Evolutionary conservation across 2,888 invertebrate species (phyloP), one percentile per base, ranked within the genome.

Genomic region (Parnassius orleans): DNA sequence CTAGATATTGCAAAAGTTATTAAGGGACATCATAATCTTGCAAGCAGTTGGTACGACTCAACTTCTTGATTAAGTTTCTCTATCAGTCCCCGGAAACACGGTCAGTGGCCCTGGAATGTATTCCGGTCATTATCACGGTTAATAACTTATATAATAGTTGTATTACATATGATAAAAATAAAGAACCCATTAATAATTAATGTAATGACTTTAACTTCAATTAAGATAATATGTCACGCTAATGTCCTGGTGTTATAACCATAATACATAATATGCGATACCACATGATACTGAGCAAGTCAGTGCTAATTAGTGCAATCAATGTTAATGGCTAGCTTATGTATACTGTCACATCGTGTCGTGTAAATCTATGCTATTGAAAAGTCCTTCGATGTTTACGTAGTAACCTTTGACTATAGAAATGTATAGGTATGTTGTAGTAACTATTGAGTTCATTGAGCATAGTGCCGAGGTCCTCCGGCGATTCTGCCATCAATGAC

Each of bases 1-100:
- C 68, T 70, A 74, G 75, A 78, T 73, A 78, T 77, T 76, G 72
- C 72, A 66, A 73, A 81, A 82, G 76, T 81, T 80, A 77, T 76
- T 72, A 72, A 67, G 63, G 58, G 10, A 68, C 68, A 64, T 69
- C 68, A 64, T 69, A 70, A 72, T 72, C 70, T 72, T 64, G 60
- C 53, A 66, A 66, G 47, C 61, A 70, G 69, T 69, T 57, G 68
- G 64, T 69, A 66, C 63, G 67, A 72, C 59, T 66, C 61, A 74
- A 77, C 71, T 80, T 75, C 72, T 75, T 79, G 74, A 77, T 77
- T 75, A 79, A 78, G 72, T 79, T 77, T 73, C 66, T 58, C 66
- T 64, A 63, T 69, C 67, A 71, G 68, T 72, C 69, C 41, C 7
- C 12, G 15, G 14, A 42, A 65, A 63, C 7, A 33, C 33, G 33